Base-by-base conservation (phyloP, 2,888 invertebrate genomes). In the Rhagophthalmus giganteus region DNA sequence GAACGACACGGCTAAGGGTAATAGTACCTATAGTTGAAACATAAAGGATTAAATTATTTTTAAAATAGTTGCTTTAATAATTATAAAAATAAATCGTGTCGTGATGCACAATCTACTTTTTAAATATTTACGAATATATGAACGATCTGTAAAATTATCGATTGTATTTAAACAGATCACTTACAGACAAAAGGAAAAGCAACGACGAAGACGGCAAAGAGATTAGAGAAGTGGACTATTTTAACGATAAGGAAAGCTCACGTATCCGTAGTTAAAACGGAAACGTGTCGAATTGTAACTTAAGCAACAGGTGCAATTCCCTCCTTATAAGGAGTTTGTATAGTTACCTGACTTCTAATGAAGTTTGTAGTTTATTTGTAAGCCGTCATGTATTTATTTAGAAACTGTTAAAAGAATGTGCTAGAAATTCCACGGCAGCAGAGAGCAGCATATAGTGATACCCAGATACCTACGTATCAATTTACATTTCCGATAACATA, bases 221-320 rank as follows among this genome's bases (percentile, higher is more conserved):
- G 20, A 3, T 20, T 20, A 20, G 7, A 7, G 7, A 20, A 20
- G 20, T 20, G 27, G 24, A 44, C 33, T 50, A 44, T 44, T 44
- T 44, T 46, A 47, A 47, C 41, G 52, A 52, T 47, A 47, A 41
- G 39, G 45, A 51, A 34, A 38, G 31, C 52, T 52, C 52, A 52
- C 47, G 52, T 47, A 52, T 47, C 37, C 26, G 41, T 47, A 47
- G 35, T 47, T 52, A 45, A 52, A 52, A 38, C 40, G 40, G 35
- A 52, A 52, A 52, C 47, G 41, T 47, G 41, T 32, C 37, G 38
- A 46, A 52, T 40, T 37, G 30, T 47, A 31, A 45, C 11, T 35
- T 52, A 40, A 52, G 52, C 52, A 52, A 52, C 52, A 52, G 52
- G 52, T 52, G 47, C 52, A 47, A 42, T 40, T 45, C n/a, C n/a